Conservation (phyloP, 2,113 vertebrate genomes). For the Emydocephalus ijimae region DNA sequence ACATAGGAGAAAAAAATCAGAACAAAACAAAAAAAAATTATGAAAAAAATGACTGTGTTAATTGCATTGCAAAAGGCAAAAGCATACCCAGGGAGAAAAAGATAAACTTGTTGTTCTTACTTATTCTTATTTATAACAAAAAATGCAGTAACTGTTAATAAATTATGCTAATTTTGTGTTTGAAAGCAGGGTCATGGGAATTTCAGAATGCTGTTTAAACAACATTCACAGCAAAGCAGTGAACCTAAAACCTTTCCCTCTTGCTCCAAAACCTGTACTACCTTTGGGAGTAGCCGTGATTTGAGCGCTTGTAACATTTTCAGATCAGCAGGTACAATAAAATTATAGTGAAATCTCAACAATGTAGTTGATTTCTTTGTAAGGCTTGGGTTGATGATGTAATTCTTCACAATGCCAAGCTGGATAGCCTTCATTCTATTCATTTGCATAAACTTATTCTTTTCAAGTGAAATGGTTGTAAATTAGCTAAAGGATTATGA, state of each 20-base stretch:
- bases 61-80: not conserved
- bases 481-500: not conserved
- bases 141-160: conserved; percentile 26
- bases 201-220: not conserved
- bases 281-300: not conserved
- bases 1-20: not conserved
- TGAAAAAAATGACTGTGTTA: not conserved
- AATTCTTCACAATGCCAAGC: not conserved
- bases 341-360: not conserved
- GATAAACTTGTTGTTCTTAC: conserved; percentile 9
- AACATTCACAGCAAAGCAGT: not conserved
- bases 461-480: not conserved
- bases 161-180: conserved; percentile 19
- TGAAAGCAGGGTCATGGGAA: conserved; percentile 20
- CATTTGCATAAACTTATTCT: not conserved
- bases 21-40: not conserved
- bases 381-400: not conserved
- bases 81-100: not conserved
- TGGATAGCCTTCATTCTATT: not conserved
- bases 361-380: not conserved
- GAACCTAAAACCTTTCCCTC: not conserved
- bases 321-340: conserved; percentile 7
- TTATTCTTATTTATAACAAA: not conserved
- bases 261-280: fast-evolving
- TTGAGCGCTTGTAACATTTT: not conserved